A percentile compares a stretch with the other conserved stretches of the same genome.
These are phyloP conservation scores for Rhingia campestris DNA, from an alignment of 2,888 invertebrate genomes.

Conservation along the genomic window DNA sequence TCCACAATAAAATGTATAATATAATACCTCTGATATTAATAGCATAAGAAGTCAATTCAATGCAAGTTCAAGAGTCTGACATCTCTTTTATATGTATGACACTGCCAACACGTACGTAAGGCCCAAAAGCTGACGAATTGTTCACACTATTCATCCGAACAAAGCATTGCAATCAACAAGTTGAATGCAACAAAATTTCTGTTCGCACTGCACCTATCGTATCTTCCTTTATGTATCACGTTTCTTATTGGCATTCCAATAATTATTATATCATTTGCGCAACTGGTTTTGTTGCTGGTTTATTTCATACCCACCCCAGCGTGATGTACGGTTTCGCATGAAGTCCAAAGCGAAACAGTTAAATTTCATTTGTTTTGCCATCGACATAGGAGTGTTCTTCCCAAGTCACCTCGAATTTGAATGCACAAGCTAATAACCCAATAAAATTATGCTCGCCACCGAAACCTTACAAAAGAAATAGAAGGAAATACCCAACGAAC, in stretches of 20 bases:
- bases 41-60: no score
- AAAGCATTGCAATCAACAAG: constrained; percentile 27
- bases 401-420: constrained; percentile 33
- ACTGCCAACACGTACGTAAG: no score
- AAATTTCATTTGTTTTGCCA: constrained; percentile 80
- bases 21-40: no score
- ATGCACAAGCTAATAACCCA: constrained; percentile 43
- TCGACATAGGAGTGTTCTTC: constrained; percentile 53
- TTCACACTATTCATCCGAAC: constrained; percentile 4
- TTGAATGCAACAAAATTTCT: constrained; percentile 32
- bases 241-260: constrained; percentile 62
- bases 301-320: constrained; percentile 56
- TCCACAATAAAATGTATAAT: no score
- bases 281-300: constrained; percentile 60
- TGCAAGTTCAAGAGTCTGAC: no score
- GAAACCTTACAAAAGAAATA: constrained; percentile 41
- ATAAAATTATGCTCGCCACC: constrained; percentile 38
- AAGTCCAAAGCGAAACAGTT: constrained; percentile 77
- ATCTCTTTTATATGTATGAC: no score
- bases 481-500: neutral
- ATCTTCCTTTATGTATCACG: constrained; percentile 49
- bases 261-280: constrained; percentile 67
- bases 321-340: constrained; percentile 58
- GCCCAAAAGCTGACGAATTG: neutral
- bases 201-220: constrained; percentile 36